Conservation (phyloP, 1,140 invertebrate species). For the Leptinotarsa lineolata region DNA sequence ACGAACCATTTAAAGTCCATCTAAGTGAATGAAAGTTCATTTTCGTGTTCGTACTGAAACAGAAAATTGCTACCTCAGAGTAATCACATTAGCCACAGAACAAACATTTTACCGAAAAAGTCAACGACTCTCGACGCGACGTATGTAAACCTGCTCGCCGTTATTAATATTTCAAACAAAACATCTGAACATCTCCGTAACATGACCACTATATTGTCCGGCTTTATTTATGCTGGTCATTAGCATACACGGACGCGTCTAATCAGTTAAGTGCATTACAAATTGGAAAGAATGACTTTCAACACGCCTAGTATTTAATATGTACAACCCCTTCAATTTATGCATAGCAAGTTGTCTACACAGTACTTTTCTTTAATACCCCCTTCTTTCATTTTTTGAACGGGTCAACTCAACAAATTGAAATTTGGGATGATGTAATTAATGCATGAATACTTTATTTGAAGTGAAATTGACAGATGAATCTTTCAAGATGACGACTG, state of each 20-base stretch:
- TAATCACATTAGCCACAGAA: constrained; percentile 2
- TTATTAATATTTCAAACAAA: constrained; percentile 9
- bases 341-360: neutral
- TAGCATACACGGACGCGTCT: neutral
- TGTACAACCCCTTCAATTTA: too few species aligned
- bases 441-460: too few species aligned
- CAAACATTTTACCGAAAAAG: neutral
- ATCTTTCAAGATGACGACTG: too few species aligned
- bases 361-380: neutral
- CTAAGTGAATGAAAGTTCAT: neutral
- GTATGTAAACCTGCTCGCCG: neutral
- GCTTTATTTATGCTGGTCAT: constrained; percentile 3
- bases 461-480: too few species aligned
- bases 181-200: constrained; percentile 5
- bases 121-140: neutral
- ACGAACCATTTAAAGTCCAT: too few species aligned
- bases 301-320: neutral
- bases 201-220: neutral
- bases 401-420: too few species aligned
- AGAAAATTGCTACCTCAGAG: neutral
- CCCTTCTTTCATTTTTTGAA: too few species aligned
- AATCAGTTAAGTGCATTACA: constrained; percentile 3
- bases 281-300: neutral
- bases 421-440: too few species aligned
- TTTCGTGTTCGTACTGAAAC: neutral